Conservation (phyloP, 2,113 vertebrate species). For the Phylloscopus whistleri region DNA sequence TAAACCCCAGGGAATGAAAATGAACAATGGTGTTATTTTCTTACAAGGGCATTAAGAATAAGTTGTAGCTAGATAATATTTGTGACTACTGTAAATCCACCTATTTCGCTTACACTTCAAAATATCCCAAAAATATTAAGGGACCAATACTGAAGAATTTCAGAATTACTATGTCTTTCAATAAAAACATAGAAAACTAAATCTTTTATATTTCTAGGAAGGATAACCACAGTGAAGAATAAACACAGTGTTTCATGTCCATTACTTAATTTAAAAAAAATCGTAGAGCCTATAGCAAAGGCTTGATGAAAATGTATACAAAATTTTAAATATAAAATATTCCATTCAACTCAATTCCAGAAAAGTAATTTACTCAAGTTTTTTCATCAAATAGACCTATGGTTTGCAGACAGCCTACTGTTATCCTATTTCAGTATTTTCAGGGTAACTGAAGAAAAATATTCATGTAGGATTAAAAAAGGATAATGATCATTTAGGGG, state of each 20-base stretch:
- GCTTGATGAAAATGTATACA: constrained; percentile 37
- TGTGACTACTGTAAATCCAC: neutral
- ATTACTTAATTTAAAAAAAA: neutral
- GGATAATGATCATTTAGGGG: neutral
- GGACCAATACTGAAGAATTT: neutral
- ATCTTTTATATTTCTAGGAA: neutral
- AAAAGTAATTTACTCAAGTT: constrained; percentile 20
- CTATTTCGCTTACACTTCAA: neutral
- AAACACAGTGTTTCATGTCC: neutral
- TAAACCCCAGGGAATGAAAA: constrained; percentile 42
- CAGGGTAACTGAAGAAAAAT: neutral
- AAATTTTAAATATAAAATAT: constrained; percentile 23
- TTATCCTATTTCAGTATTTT: neutral
- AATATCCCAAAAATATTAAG: neutral
- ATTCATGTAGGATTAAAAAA: neutral
- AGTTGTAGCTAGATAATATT: neutral
- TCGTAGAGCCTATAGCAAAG: neutral
- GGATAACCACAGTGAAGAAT: neutral
- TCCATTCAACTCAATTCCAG: constrained; percentile 26
- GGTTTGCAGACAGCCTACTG: neutral
- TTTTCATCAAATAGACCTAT: neutral
- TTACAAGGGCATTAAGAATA: constrained; percentile 12
- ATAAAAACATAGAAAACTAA: neutral
- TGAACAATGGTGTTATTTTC: constrained; percentile 45
- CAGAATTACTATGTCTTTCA: neutral